Evolutionary conservation across 2,113 vertebrate genomes (phyloP), one percentile per base, ranked within the genome.

Genomic region (Orientallactaga bullata): DNA sequence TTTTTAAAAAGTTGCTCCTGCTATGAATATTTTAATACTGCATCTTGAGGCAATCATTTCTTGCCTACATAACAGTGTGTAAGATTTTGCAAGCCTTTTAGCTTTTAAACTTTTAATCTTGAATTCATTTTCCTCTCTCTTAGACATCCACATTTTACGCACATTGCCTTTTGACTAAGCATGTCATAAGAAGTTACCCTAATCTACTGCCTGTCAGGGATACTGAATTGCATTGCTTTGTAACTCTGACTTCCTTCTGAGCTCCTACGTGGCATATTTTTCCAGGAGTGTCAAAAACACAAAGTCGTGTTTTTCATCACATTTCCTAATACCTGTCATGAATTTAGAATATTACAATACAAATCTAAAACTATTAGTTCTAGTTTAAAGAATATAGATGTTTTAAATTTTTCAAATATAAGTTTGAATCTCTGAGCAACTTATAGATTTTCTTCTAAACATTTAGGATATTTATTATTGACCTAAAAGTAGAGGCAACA

Each of bases 111-210:
- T 93, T 86, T 85, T 96, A 63, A 79, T 92, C 55, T 89, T 94
- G 90, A 96, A 96, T 97, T 93, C 63, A 94, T 85, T 96, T 95
- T 95, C 32, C 85, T 86, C 42, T n/a, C 68, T 96, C 47, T 16
- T 20, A 79, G 81, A 96, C 39, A 93, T 66, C 71, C 71, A 80
- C 69, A 92, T 82, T 93, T 94, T 97, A 93, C 51, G 90, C 47
- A 0, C 0, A 8, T 88, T 72, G 69, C 35, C 17, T 85, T 96
- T 95, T 92, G 93, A 97, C 96, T 96, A 91, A 96, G 85, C 65
- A 61, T 60, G 35, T 91, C 95, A 85, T 87, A 95, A 80, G 55
- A 90, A 96, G 94, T 96, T 95, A 93, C 0, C 0, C 47, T 72
- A 93, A 89, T 79, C 93, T 23, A 0, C 73, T 93, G 51, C 23